Evolutionary conservation across 2,888 invertebrate genomes (phyloP), one percentile per base, ranked within the genome.

Genomic region (Caenorhabditis sp.): DNA sequence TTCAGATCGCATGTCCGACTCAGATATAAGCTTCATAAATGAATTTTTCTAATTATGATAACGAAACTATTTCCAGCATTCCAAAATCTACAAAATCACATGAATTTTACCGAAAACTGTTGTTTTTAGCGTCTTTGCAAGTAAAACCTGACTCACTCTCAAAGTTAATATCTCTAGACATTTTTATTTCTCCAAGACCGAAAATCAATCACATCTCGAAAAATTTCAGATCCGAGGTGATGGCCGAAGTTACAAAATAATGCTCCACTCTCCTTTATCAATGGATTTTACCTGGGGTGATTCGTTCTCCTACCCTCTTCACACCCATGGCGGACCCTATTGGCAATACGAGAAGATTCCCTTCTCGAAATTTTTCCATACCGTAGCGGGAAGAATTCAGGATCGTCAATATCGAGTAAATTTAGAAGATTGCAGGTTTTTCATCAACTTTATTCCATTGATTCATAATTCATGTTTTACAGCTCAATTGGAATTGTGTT

Each of bases 221-320:
- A n/a, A n/a, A 59, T 67, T 67, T 50, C 60, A 86, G 85, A 80
- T 87, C 26, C 91, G 97, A 78, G 99, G 99, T 0, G 99, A 99
- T 89, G 99, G 99, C 2, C 91, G 99, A 66, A 92, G 92, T 1
- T 99, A 97, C 89, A 89, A 93, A 81, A 88, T 99, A 31, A 93
- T 94, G 88, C 89, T 97, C 62, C 91, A 92, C 59, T 91, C 92
- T 0, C 92, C 92, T 83, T 93, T 93, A 1, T 91, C 91, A 81
- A 93, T 91, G 85, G 97, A 97, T 88, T 89, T 95, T 31, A 91
- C 91, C n/a, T 95, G 94, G 94, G 92, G 94, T 88, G 95, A 96
- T 89, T 91, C 93, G 20, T 95, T 93, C 88, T 92, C 93, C 84
- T 97, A 93, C 89, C 92, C 93, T 0, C 89, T 99, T 4, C 94